These are phyloP conservation scores for Trissoscelio sp. DNA, from an alignment of 2,888 invertebrate species.

Conservation along the genomic window DNA sequence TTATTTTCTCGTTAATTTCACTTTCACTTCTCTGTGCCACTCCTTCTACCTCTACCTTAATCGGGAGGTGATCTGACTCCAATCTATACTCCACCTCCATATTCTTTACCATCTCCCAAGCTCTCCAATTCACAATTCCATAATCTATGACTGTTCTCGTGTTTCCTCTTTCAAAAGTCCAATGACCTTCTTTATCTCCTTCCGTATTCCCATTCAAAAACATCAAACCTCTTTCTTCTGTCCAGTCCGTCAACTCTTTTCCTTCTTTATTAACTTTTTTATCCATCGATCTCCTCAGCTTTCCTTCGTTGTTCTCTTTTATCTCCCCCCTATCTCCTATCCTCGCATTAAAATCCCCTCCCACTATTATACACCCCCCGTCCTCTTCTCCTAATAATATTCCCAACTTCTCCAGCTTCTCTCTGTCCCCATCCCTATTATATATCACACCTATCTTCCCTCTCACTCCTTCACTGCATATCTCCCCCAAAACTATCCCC, in stretches of 20 bases:
- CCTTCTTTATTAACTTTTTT: background rate
- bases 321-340: background rate
- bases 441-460: background rate
- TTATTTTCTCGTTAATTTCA: no score
- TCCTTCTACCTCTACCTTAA: background rate
- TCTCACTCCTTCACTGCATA: background rate
- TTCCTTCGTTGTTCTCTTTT: background rate
- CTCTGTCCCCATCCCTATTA: background rate
- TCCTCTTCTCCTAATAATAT: background rate
- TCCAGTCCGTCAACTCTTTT: background rate
- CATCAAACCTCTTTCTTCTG: background rate
- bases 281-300: background rate
- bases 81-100: background rate
- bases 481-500: background rate
- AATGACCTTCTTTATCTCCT: slow-evolving; percentile 4
- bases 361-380: background rate
- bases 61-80: slow-evolving; percentile 13
- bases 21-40: no score
- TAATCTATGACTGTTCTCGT: background rate
- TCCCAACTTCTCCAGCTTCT: background rate
- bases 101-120: background rate
- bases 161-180: slow-evolving; percentile 4
- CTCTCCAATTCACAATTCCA: background rate
- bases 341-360: slow-evolving; percentile 24
- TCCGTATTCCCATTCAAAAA: background rate